Base-by-base conservation (phyloP, 2,888 invertebrate genomes). In the Colletes collaris region DNA sequence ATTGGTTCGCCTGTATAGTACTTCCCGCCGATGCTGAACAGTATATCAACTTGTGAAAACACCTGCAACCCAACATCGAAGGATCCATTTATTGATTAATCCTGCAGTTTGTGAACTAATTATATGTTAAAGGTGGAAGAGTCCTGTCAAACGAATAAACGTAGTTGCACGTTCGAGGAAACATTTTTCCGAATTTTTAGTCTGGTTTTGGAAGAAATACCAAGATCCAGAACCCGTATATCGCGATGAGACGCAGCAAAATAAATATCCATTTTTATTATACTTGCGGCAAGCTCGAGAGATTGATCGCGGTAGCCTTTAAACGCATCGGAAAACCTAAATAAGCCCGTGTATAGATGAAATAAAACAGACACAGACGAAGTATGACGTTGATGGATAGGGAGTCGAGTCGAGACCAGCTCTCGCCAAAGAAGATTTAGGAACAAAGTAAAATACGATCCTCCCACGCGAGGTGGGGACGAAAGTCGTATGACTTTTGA, bases 11-110 rank as follows among this genome's bases (percentile, higher is more conserved):
- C 96, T 88, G 95, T 95, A 93, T 95, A 97, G 86, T 96, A 95
- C 77, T 95, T 95, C 0, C 97, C 97, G 62, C 97, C 97, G 83
- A 97, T 95, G 88, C 97, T 97, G 93, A 97, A 97, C 89, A 95
- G 95, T 81, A 97, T 95, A 88, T 95, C 95, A 52, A 97, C 97
- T 90, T 95, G 96, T 13, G 96, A 95, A 93, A 98, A 98, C 78
- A 97, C 96, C 95, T 97, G 94, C 13, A 85, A 91, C 44, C 80
- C 70, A 40, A 40, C 7, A 6, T 40, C 27, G 27, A 8, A 52
- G 53, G 37, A 19, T 27, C 35, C 11, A 49, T 27, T 27, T 27
- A 27, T 27, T 27, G 19, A 50, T 63, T 49, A 50, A 63, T 49
- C 63, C 44, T 60, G 44, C 40, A 60, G 40, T 16, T 13, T 40